Evolutionary conservation across 1,140 invertebrate genomes (phyloP).

Genomic region (Euglossa dilemma): DNA sequence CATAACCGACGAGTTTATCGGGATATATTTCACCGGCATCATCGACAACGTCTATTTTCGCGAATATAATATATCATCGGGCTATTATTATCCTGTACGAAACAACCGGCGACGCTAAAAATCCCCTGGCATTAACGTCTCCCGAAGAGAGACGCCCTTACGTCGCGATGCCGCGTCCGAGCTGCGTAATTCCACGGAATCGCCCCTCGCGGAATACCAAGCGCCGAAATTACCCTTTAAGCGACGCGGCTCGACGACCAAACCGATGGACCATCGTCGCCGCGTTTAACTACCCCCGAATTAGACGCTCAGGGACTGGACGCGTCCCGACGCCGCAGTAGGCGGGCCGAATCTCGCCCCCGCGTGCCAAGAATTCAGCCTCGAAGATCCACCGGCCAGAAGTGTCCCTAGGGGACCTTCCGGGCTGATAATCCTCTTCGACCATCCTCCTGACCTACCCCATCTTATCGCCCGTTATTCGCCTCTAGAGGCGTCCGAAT

Average conservation of each 20-base stretch:
- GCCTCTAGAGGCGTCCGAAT: constrained; percentile 18
- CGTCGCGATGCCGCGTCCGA: no score
- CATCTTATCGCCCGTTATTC: constrained; percentile 67
- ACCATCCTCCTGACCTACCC: constrained; percentile 62
- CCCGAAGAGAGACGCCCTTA: no score
- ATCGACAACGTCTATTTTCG: not conserved
- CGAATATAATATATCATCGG: not conserved
- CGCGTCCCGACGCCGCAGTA: no score
- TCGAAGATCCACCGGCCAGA: constrained; percentile 5
- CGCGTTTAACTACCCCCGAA: not conserved
- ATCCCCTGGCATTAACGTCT: not conserved
- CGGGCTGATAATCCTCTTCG: constrained; percentile 43
- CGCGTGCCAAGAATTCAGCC: constrained; percentile 2
- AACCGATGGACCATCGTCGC: not conserved
- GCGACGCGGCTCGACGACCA: not conserved
- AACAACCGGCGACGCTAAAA: not conserved
- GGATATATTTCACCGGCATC: not conserved
- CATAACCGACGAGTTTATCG: not conserved
- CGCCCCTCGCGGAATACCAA: no score
- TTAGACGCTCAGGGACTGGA: not conserved
- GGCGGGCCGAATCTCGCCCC: not conserved
- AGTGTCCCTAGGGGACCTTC: constrained; percentile 55
- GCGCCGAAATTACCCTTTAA: not conserved
- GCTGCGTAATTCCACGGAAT: no score
- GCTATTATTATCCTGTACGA: not conserved